A percentile compares a stretch with the other conserved stretches of the same genome.
These are phyloP conservation scores for Engraulis encrasicolus DNA, from an alignment of 2,113 vertebrate species.

Conservation along the genomic window DNA sequence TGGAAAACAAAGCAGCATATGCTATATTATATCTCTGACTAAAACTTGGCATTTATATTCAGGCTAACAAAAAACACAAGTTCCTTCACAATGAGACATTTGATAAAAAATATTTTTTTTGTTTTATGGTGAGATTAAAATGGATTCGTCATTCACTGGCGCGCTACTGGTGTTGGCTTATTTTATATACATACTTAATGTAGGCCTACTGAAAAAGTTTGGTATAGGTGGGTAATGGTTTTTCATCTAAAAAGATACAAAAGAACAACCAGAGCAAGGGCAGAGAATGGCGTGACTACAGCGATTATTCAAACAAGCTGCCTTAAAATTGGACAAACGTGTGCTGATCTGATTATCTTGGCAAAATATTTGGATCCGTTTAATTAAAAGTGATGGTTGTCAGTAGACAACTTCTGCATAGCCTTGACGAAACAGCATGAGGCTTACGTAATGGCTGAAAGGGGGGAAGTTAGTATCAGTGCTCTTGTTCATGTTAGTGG, in stretches of 20 bases:
- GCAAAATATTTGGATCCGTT: neutral
- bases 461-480: neutral
- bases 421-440: neutral
- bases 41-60: neutral
- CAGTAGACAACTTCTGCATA: neutral
- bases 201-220: too few relatives aligned
- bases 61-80: neutral
- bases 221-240: neutral
- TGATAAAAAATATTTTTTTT: neutral
- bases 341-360: neutral
- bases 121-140: neutral
- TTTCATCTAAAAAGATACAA: neutral
- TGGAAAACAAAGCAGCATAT: neutral
- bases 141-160: neutral
- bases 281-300: neutral
- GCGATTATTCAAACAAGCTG: neutral
- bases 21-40: neutral
- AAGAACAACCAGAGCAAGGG: neutral
- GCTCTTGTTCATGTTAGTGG: constrained; percentile 20
- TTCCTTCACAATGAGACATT: neutral
- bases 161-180: neutral
- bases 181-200: neutral
- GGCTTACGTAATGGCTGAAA: neutral
- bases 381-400: neutral
- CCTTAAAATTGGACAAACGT: neutral